These are phyloP conservation scores for Actenoides hombroni DNA, from an alignment of 2,113 vertebrate genomes.

Conservation along the genomic window DNA sequence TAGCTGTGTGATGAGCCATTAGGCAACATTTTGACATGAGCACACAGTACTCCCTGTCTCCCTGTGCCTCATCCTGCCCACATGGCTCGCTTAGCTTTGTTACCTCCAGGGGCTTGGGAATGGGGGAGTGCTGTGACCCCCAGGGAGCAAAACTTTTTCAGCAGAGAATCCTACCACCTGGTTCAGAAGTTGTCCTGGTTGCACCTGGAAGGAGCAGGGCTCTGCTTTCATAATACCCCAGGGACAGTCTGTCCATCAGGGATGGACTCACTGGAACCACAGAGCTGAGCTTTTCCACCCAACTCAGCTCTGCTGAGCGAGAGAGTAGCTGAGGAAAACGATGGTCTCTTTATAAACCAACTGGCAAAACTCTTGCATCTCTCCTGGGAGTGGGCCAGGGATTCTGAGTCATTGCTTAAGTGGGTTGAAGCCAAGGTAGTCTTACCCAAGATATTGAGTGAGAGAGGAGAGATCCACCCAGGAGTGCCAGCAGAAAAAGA, in stretches of 20 bases:
- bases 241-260: background rate
- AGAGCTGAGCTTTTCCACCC: conserved; percentile 44
- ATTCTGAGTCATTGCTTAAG: conserved; percentile 64
- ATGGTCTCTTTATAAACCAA: conserved; percentile 51
- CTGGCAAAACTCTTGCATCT: conserved; percentile 55
- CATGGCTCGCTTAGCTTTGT: background rate
- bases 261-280: conserved; percentile 42
- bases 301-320: conserved; percentile 4
- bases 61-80: background rate
- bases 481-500: conserved; percentile 54
- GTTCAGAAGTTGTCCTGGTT: background rate
- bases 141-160: background rate
- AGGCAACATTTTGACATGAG: background rate
- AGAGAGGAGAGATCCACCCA: conserved; percentile 50
- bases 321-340: conserved; percentile 20
- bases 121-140: background rate
- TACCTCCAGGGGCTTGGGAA: background rate
- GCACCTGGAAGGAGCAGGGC: background rate
- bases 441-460: conserved; percentile 41
- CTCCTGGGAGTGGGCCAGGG: conserved; percentile 56
- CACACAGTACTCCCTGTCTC: background rate
- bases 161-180: background rate
- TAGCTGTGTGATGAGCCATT: background rate
- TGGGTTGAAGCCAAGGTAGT: conserved; percentile 48
- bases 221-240: conserved; percentile 3